phyloP scores from a whole-genome alignment of 2,797 vertebrate species.

The Helarctos malayanus region DNA sequence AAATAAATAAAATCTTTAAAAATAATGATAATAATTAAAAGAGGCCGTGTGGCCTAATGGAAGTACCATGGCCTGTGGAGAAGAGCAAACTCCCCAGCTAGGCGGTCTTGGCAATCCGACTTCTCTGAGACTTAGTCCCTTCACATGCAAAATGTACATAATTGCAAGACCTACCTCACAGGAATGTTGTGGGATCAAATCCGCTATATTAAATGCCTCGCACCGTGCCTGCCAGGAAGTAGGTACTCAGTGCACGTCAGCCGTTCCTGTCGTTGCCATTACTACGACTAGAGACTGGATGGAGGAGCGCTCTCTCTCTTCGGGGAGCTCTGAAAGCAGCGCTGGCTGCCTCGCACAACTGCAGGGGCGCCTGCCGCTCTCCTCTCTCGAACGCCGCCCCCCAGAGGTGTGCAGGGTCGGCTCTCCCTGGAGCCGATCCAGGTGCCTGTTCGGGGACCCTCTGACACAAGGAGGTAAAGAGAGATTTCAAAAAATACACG shows the following conservation, averaged over 20 bases:
- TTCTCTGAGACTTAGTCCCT: background rate
- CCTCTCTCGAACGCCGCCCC: background rate
- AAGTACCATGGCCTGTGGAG: background rate
- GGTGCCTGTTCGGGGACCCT: background rate
- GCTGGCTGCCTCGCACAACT: background rate
- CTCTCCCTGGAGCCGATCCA: background rate
- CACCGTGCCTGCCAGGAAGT: background rate
- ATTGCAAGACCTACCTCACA: background rate
- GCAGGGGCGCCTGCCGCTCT: background rate
- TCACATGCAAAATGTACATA: background rate
- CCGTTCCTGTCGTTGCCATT: background rate
- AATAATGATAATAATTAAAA: background rate
- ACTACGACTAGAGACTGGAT: background rate
- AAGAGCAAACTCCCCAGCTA: background rate
- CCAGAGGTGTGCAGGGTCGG: background rate
- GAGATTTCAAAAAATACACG: slow-evolving; percentile 9
- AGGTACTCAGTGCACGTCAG: background rate
- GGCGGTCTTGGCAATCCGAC: background rate
- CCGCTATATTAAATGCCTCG: background rate
- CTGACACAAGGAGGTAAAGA: background rate
- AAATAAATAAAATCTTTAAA: background rate
- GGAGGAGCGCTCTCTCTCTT: background rate
- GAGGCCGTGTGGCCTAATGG: background rate
- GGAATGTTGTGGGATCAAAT: background rate
- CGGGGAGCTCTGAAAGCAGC: background rate